phyloP scores from a whole-genome alignment of 2,113 vertebrate species.

The Erpornis zantholeuca region DNA sequence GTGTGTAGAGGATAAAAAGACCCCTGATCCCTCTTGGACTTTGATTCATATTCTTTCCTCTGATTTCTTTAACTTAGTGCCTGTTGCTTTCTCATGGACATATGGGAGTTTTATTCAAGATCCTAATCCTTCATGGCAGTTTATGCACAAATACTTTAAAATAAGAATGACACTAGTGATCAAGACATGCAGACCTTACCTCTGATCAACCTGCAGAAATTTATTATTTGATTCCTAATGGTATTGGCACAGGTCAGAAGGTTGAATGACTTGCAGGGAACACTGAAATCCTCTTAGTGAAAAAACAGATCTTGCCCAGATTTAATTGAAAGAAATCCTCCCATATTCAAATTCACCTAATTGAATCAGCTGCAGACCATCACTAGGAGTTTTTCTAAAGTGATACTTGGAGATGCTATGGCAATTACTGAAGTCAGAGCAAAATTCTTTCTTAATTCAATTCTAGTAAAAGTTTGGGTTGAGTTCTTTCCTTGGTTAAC shows the following conservation, averaged over 20 bases:
- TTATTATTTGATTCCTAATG: not conserved
- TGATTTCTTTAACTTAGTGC: not conserved
- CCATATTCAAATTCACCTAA: not conserved
- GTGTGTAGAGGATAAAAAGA: not conserved
- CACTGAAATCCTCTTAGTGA: not conserved
- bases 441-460: not conserved
- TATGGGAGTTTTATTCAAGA: not conserved
- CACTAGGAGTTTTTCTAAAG: not conserved
- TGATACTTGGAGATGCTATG: not conserved
- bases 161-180: not conserved
- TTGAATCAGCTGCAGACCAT: not conserved
- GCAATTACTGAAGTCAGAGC: not conserved
- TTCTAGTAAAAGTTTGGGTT: not conserved
- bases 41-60: not conserved
- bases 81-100: not conserved
- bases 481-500: not conserved
- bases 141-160: not conserved
- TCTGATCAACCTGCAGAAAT: not conserved
- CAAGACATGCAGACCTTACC: not conserved
- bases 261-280: not conserved
- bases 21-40: rapidly evolving
- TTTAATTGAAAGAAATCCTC: not conserved
- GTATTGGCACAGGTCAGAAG: not conserved
- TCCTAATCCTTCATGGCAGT: not conserved
- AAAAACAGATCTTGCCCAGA: not conserved